A percentile compares a stretch with the other conserved stretches of the same genome.
These are phyloP conservation scores for Daktulosphaira vitifoliae DNA, from an alignment of 1,140 invertebrate species.

Conservation along the genomic window DNA sequence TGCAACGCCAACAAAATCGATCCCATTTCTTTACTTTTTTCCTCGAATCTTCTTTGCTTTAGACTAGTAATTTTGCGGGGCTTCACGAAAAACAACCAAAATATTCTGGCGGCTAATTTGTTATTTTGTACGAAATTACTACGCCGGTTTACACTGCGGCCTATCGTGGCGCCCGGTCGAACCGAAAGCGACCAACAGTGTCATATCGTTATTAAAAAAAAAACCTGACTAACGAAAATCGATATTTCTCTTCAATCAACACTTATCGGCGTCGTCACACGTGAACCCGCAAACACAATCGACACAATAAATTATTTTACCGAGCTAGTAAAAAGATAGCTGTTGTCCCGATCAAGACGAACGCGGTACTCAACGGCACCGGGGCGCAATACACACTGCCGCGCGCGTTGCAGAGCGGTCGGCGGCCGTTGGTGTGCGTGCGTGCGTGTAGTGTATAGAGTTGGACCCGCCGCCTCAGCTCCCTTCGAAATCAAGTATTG, in stretches of 20 bases:
- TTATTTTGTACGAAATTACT: neutral
- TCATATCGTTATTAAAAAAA: no score
- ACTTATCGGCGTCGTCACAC: neutral
- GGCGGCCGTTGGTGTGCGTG: neutral
- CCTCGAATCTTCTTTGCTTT: no score
- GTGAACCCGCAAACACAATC: no score
- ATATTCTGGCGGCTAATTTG: no score
- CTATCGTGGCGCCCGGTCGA: neutral
- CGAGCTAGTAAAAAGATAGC: no score
- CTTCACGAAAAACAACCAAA: no score
- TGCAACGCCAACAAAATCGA: no score
- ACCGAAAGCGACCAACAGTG: no score
- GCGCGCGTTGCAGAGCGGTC: neutral
- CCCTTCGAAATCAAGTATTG: slow-evolving; percentile 31
- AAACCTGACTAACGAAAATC: neutral
- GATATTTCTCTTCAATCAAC: neutral
- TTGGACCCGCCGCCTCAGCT: slow-evolving; percentile 29
- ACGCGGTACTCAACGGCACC: neutral
- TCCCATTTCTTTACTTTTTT: no score
- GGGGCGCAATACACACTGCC: neutral
- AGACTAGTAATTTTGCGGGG: no score
- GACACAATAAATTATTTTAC: no score
- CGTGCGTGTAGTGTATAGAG: neutral
- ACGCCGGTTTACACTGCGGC: slow-evolving; percentile 14
- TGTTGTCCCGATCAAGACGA: no score